A percentile compares a stretch with the other conserved stretches of the same genome.
Evolutionary conservation across 2,888 invertebrate genomes (phyloP).

Genomic region (Hipparchia semele): DNA sequence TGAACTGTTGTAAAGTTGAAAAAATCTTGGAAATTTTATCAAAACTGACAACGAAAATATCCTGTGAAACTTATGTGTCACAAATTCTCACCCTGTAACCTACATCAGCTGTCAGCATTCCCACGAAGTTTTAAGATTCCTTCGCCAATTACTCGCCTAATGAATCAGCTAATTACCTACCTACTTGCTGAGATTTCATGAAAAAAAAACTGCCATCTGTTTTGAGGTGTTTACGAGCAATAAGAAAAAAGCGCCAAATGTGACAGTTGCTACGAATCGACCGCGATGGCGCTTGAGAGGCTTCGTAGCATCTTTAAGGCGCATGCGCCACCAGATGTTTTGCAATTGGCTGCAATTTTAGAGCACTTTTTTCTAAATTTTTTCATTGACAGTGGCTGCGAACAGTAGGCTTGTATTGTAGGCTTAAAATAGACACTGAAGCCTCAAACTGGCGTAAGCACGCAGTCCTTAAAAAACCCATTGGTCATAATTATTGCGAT

Average conservation of each 20-base stretch:
- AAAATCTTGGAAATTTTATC: too few relatives aligned
- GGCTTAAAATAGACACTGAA: neutral
- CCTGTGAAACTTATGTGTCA: conserved; percentile 24
- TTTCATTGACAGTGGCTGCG: neutral
- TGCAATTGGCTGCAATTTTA: conserved; percentile 41
- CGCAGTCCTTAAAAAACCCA: too few relatives aligned
- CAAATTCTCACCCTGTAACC: conserved; percentile 36
- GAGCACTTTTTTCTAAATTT: conserved; percentile 7
- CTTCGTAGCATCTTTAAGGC: conserved; percentile 50
- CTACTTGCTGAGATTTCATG: conserved; percentile 19
- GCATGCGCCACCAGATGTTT: conserved; percentile 59
- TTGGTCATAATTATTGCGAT: too few relatives aligned
- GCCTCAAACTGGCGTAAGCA: too few relatives aligned
- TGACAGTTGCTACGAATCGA: conserved; percentile 71
- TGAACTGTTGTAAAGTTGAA: too few relatives aligned
- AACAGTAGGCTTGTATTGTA: conserved; percentile 18
- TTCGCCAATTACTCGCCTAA: conserved; percentile 55
- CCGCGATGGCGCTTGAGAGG: conserved; percentile 56
- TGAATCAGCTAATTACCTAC: conserved; percentile 43
- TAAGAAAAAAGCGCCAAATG: conserved; percentile 60
- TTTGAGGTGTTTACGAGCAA: conserved; percentile 37
- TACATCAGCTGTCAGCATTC: conserved; percentile 63
- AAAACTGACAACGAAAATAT: neutral
- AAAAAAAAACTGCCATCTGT: conserved; percentile 35
- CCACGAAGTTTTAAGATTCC: conserved; percentile 58